A percentile compares a stretch with the other conserved stretches of the same genome.
Evolutionary conservation across 2,888 invertebrate species (phyloP).

Genomic region (Sinohyriopsis cumingii): DNA sequence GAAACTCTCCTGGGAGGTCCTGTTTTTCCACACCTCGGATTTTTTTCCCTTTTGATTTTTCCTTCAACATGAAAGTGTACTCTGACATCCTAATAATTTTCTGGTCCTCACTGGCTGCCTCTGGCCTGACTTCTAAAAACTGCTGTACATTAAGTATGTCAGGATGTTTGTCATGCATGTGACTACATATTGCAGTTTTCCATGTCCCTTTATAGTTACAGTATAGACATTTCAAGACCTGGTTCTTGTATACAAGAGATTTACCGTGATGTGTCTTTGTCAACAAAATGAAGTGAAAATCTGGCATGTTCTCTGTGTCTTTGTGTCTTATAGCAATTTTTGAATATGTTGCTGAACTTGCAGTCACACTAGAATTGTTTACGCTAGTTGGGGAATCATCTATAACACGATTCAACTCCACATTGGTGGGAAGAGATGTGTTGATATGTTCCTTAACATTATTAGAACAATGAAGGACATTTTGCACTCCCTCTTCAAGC

Average conservation of each 20-base stretch:
- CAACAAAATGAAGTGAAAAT: conserved; percentile 28
- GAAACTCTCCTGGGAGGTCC: conserved; percentile 57
- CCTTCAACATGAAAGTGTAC: conserved; percentile 29
- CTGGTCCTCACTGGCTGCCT: conserved; percentile 27
- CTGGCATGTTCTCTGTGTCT: conserved; percentile 20
- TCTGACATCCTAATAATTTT: conserved; percentile 62
- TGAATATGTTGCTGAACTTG: too few relatives aligned
- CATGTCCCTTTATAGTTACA: conserved; percentile 53
- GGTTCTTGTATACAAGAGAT: conserved; percentile 40
- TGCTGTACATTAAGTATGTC: conserved; percentile 48
- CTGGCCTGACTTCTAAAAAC: conserved; percentile 27
- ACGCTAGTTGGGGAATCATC: too few relatives aligned
- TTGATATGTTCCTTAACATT: too few relatives aligned
- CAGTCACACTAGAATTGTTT: too few relatives aligned
- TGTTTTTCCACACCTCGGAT: conserved; percentile 54
- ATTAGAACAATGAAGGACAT: too few relatives aligned
- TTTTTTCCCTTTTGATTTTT: conserved; percentile 13
- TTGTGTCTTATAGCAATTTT: too few relatives aligned
- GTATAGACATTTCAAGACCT: conserved; percentile 58
- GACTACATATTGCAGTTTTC: conserved; percentile 51
- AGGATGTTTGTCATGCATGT: conserved; percentile 58
- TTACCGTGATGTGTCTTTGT: conserved; percentile 4
- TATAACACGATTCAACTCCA: too few relatives aligned
- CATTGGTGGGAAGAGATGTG: too few relatives aligned
- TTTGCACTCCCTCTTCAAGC: too few relatives aligned